A percentile compares a stretch with the other conserved stretches of the same genome.
phyloP scores from a whole-genome alignment of 2,113 vertebrate species.

The Numenius arquata region DNA sequence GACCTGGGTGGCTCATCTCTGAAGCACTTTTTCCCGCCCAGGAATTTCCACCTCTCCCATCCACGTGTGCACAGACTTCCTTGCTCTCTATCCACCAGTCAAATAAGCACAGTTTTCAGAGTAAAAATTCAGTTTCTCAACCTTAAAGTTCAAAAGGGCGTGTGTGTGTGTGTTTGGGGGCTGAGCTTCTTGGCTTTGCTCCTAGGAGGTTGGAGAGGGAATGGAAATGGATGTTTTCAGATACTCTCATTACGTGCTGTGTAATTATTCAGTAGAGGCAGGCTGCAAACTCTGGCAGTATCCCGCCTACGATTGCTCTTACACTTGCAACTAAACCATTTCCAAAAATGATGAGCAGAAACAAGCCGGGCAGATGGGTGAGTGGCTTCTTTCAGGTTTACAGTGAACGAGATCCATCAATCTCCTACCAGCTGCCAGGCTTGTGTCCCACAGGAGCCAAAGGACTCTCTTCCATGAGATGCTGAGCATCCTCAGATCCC shows the following conservation, averaged over 20 bases:
- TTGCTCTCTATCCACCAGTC: rapidly evolving
- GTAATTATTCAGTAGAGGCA: neutral
- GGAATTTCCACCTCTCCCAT: neutral
- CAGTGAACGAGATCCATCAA: neutral
- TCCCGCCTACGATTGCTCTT: neutral
- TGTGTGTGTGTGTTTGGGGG: neutral
- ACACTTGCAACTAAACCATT: neutral
- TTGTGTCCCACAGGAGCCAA: neutral
- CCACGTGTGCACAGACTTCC: neutral
- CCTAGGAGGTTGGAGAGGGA: neutral
- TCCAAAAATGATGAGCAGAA: neutral
- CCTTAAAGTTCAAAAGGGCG: neutral
- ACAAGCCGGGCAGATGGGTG: neutral
- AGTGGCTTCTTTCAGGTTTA: neutral
- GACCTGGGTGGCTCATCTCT: neutral
- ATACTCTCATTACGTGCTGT: neutral
- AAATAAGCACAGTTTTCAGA: neutral
- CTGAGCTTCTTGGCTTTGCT: neutral
- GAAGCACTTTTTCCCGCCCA: neutral
- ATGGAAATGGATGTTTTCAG: neutral
- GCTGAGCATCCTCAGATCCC: rapidly evolving
- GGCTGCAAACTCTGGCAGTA: neutral
- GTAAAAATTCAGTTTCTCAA: neutral
- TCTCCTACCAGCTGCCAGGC: neutral
- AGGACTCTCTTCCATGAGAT: neutral